phyloP scores from a whole-genome alignment of 2,797 vertebrate species.

The Serranus cabrilla region DNA sequence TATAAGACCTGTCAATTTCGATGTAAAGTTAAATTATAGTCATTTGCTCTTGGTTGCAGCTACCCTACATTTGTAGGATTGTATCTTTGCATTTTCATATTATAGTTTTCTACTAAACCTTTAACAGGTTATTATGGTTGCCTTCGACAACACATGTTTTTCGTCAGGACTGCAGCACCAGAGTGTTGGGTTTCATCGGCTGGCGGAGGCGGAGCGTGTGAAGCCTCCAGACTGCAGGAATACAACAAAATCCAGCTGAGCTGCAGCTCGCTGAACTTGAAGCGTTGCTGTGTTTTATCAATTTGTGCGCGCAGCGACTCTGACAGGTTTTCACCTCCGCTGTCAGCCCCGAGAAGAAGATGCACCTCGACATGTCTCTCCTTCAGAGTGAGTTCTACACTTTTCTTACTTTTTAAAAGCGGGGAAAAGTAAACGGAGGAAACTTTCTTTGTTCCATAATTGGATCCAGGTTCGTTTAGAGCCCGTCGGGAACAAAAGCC shows the following conservation, averaged over 20 bases:
- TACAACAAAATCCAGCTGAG: constrained; percentile 56
- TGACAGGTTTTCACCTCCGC: constrained; percentile 33
- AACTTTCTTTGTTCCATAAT: constrained; percentile 55
- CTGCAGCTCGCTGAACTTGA: constrained; percentile 38
- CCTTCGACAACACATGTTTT: neutral
- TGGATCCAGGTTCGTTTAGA: constrained; percentile 51
- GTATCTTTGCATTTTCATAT: neutral
- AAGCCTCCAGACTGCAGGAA: constrained; percentile 47
- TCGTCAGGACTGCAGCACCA: neutral
- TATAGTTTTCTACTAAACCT: neutral
- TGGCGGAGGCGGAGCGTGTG: constrained; percentile 73
- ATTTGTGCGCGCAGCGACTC: constrained; percentile 15
- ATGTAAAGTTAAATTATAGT: neutral
- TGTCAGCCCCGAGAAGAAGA: constrained; percentile 34
- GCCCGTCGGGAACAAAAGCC: constrained; percentile 37
- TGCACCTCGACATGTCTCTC: constrained; percentile 64
- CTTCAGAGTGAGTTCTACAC: constrained; percentile 79
- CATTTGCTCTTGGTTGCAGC: neutral
- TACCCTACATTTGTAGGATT: neutral
- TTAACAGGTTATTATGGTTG: neutral
- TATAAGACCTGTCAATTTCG: neutral
- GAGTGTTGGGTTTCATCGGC: constrained; percentile 66
- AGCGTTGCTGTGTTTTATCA: constrained; percentile 33
- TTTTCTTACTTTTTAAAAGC: neutral
- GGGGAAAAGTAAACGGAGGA: neutral